Conservation (phyloP, 1,140 invertebrate genomes). For the Campoletis sonorensis region DNA sequence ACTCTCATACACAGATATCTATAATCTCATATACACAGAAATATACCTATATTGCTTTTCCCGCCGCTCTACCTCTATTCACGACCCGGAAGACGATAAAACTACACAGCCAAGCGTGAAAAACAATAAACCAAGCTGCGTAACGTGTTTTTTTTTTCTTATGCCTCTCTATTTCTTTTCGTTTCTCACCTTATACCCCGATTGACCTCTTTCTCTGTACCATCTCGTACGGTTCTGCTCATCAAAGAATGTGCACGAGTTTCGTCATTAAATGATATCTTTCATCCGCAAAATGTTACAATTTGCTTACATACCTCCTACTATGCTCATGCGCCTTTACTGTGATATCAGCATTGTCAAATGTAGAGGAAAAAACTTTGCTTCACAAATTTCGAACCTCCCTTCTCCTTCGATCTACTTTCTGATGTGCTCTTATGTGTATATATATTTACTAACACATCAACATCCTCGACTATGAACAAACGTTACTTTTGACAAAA, state of each 20-base stretch:
- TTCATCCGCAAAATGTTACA: constrained; percentile 29
- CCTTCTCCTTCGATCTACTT: no score
- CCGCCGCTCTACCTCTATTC: not conserved
- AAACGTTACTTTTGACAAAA: no score
- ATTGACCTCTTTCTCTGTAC: not conserved
- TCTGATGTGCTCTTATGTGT: no score
- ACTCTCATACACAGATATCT: not conserved
- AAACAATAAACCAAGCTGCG: constrained; percentile 34
- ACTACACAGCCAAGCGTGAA: constrained; percentile 20
- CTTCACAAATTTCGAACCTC: no score
- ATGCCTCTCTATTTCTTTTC: not conserved
- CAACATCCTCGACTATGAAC: no score
- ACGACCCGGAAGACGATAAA: constrained; percentile 37
- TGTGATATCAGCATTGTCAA: not conserved
- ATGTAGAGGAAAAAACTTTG: no score
- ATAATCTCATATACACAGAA: no score
- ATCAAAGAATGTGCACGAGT: not conserved
- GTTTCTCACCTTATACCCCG: not conserved
- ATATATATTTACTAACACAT: no score
- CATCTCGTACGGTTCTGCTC: not conserved
- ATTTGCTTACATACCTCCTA: not conserved
- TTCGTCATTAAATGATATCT: constrained; percentile 30
- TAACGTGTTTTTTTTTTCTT: constrained; percentile 1
- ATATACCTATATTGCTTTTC: constrained; percentile 7
- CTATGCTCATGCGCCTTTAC: not conserved